Base-by-base conservation (phyloP, 2,113 vertebrate genomes). In the Daphoenositta chrysoptera region DNA sequence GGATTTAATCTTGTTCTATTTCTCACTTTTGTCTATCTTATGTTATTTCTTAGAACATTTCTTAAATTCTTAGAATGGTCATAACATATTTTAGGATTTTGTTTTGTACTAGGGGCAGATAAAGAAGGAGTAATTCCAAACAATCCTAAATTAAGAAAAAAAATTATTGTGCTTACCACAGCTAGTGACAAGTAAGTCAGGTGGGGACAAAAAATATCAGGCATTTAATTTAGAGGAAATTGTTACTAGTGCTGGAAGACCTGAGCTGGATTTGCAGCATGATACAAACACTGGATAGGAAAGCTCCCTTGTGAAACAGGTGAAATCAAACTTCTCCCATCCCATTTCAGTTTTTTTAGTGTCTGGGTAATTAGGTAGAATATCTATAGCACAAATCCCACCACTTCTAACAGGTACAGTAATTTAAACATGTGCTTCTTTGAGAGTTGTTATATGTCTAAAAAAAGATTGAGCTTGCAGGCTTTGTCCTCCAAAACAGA, bases 221-320 rank as follows among this genome's bases (percentile, higher is more conserved):
- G 10, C 4, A 7, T 56, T 79, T 75, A 18, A 51, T 61, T 61
- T 35, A 75, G 50, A 89, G 9, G 11, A 83, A 28, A 11, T 75
- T 39, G 2, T 47, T 23, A 8, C 2, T 28, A 33, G 14, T 1
- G 3, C 12, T 26, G 10, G 47, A 70, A 89, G n/a, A 42, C 9
- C 15, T 13, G 17, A 65, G 23, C 13, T 64, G 22, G 42, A 53
- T 58, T 53, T 21, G 5, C 20, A 53, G 14, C 40, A 18, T 14
- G 7, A 23, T 6, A 31, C 1, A 28, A 0, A 4, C 9, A 22
- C 15, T 19, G 23, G 11, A n/a, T 5, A 47, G 15, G 14, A 70
- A 19, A 42, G 15, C 15, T 6, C 6, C 11, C 15, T 65, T 28
- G 23, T 28, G 20, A 83, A 94, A 70, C 4, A 70, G 28, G 6